Evolutionary conservation across 2,113 vertebrate species (phyloP).

Genomic region (Chaetodon trifascialis): DNA sequence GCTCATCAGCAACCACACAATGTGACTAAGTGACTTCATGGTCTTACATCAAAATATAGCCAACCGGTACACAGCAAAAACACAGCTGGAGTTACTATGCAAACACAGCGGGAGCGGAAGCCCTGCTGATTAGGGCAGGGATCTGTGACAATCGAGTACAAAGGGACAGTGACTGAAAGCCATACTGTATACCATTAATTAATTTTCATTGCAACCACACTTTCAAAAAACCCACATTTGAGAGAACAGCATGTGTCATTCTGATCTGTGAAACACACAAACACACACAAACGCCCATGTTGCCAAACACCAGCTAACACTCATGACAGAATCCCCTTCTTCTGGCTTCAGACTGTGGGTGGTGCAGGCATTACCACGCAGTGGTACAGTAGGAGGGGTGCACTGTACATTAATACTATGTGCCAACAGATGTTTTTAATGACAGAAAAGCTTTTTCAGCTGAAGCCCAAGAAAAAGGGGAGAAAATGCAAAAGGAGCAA

Average conservation of each 20-base stretch:
- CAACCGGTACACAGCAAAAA: constrained; percentile 62
- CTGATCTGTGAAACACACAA: constrained; percentile 34
- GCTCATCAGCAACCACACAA: constrained; percentile 72
- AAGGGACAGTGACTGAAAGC: constrained; percentile 35
- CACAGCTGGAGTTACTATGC: constrained; percentile 68
- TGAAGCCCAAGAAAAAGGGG: constrained; percentile 45
- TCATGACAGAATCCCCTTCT: constrained; percentile 56
- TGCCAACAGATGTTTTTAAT: constrained; percentile 73
- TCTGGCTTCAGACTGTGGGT: constrained; percentile 62
- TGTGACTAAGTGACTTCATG: constrained; percentile 72
- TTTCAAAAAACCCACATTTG: constrained; percentile 27
- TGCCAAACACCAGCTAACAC: constrained; percentile 46
- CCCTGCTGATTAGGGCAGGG: constrained; percentile 3
- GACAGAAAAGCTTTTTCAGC: constrained; percentile 51
- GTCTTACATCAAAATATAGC: constrained; percentile 65
- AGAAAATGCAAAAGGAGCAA: constrained; percentile 29
- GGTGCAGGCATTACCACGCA: constrained; percentile 73
- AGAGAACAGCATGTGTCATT: constrained; percentile 39
- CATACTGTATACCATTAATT: constrained; percentile 16
- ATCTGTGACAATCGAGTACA: constrained; percentile 22
- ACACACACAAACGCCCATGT: constrained; percentile 51
- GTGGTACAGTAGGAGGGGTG: constrained; percentile 69
- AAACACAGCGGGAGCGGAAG: constrained; percentile 42
- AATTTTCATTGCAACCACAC: constrained; percentile 50
- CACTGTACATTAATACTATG: constrained; percentile 45